Percentiles rank a stretch among this genome's conserved stretches.
Evolutionary conservation across 2,113 vertebrate genomes (phyloP).

Genomic region (Cygnus atratus): DNA sequence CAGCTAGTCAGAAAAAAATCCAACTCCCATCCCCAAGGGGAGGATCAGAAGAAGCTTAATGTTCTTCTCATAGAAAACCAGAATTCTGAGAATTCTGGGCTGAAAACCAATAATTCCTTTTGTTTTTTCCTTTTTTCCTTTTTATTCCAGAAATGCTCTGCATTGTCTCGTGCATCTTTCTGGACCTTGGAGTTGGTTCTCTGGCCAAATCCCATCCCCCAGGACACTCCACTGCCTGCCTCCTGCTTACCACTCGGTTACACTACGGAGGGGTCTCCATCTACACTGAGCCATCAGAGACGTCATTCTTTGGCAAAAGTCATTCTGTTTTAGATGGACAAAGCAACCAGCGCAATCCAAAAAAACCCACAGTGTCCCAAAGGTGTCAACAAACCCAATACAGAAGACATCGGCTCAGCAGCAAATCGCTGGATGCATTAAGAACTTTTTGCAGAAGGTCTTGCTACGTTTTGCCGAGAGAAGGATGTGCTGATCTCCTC

Average conservation of each 20-base stretch:
- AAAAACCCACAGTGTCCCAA: neutral
- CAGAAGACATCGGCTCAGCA: neutral
- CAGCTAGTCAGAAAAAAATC: neutral
- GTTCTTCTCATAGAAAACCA: neutral
- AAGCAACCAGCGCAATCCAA: neutral
- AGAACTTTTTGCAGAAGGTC: neutral
- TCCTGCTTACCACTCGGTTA: neutral
- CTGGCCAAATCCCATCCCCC: neutral
- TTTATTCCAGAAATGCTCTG: neutral
- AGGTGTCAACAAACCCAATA: neutral
- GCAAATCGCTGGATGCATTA: neutral
- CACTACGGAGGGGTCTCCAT: neutral
- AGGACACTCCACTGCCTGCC: neutral
- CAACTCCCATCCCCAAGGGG: neutral
- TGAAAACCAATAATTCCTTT: neutral
- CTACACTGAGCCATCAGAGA: neutral
- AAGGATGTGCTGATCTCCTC: neutral
- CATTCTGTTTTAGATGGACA: neutral
- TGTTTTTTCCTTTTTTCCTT: neutral
- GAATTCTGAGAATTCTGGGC: neutral
- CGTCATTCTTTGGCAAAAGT: neutral
- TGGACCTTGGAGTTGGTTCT: neutral
- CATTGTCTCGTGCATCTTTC: neutral
- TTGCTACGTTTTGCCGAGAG: neutral
- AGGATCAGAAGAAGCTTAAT: neutral